A percentile compares a stretch with the other conserved stretches of the same genome.
These are phyloP conservation scores for Holacanthus passer DNA, from an alignment of 2,113 vertebrate species.

Conservation along the genomic window DNA sequence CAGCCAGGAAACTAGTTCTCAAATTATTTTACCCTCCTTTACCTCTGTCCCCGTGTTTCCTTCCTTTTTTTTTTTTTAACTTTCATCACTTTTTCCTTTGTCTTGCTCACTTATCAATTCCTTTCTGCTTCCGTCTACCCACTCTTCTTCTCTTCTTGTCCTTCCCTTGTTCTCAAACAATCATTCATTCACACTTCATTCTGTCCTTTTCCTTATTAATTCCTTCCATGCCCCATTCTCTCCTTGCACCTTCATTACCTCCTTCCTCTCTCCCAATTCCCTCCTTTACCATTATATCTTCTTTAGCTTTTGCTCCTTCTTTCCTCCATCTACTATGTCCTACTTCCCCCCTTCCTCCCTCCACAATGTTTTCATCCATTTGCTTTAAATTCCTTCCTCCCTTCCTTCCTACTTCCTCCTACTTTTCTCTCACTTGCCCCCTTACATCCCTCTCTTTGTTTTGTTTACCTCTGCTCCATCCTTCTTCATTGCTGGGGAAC, in stretches of 20 bases:
- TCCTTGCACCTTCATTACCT: neutral
- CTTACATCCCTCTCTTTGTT: slow-evolving; percentile 24
- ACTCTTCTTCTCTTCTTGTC: slow-evolving; percentile 31
- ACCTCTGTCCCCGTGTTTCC: neutral
- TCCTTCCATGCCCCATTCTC: slow-evolving; percentile 29
- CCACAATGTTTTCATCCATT: neutral
- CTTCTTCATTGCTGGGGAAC: slow-evolving; percentile 13
- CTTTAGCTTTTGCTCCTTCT: neutral
- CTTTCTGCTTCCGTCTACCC: neutral
- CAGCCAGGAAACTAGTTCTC: neutral
- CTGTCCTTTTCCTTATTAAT: slow-evolving; percentile 30
- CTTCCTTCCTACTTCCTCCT: neutral
- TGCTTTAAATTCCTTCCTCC: neutral
- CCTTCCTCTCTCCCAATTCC: neutral
- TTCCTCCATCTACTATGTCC: neutral
- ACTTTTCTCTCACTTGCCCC: neutral
- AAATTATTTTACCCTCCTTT: neutral
- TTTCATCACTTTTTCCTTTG: slow-evolving; percentile 3
- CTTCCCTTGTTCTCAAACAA: slow-evolving; percentile 46
- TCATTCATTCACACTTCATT: slow-evolving; percentile 49
- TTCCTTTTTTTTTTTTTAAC: neutral
- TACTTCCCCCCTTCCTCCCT: slow-evolving; percentile 4
- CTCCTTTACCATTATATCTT: slow-evolving; percentile 6
- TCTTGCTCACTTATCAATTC: slow-evolving; percentile 38
- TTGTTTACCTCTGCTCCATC: slow-evolving; percentile 22